Evolutionary conservation across 2,888 invertebrate genomes (phyloP), one percentile per base, ranked within the genome.

Genomic region (Drosophila ochracea): DNA sequence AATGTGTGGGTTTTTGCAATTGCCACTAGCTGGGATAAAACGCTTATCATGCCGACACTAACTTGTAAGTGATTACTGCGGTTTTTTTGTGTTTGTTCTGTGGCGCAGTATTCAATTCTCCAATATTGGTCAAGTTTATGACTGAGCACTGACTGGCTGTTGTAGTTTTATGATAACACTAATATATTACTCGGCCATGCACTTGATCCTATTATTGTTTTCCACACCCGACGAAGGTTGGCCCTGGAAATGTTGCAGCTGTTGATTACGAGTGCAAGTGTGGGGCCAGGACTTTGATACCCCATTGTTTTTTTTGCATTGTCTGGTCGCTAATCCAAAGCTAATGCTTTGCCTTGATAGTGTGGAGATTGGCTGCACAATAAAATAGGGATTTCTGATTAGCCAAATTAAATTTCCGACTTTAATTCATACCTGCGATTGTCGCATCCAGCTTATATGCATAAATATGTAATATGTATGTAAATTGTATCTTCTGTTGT

Each of bases 101-200:
- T 62, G 21, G 41, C 43, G 35, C 43, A 35, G 28, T 62, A 16
- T 37, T 39, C 55, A 61, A 30, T 37, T 35, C 11, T 49, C 52
- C 53, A 65, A 87, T 81, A 68, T 84, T 84, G 83, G 89, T 86
- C 84, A 89, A 89, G 89, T 84, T 83, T 72, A 73, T 59, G 49
- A 50, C 64, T 50, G 58, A 58, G 58, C 66, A 35, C 49, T 41
- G 37, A 47, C 41, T 49, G 25, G 16, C 9, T 35, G 39, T 66
- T 55, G 61, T 39, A 39, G 10, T 55, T 65, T 53, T 53, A 33
- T 64, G 78, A 82, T 85, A 82, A 82, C 75, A 66, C 16, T 37
- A 52, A 63, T 43, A 35, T 62, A 61, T 19, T 55, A 28, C 5
- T 37, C 6, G 1, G 54, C 58, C 43, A 52, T 53, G 59, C 54